Evolutionary conservation across 2,888 invertebrate species (phyloP), one percentile per base, ranked within the genome.

Genomic region (Choristoneura rosaceana): DNA sequence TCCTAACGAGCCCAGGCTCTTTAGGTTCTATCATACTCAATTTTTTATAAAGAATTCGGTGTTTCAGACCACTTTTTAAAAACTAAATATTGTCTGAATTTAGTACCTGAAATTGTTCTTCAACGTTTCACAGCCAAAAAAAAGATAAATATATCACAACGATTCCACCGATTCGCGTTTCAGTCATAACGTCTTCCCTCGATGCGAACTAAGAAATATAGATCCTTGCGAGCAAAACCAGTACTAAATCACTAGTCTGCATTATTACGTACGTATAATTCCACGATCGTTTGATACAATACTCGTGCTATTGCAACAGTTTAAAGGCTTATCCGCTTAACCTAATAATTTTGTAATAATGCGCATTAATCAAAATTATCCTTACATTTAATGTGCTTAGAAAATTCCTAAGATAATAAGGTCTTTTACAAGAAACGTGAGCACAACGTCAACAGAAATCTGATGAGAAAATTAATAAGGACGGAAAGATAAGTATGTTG

Each of bases 171-270:
- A 82, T 90, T 90, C 84, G 81, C 86, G 89, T 91, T 93, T 91
- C 88, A 90, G 89, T 91, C 89, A 93, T 93, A 92, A 92, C 90
- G 90, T 93, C 91, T 90, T 91, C 87, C 88, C 90, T 90, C 90
- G 89, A 92, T 90, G 90, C 87, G 91, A 91, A 91, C 90, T 89
- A 90, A 93, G 92, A 93, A 92, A 92, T 93, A 93, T 93, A 92
- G 90, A 91, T 90, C 87, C 86, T 87, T 82, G 88, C 86, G 87
- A 90, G 90, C 90, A 89, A 93, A 93, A 91, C 92, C 91, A 90
- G 90, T 90, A 92, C 87, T 91, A 93, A 93, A 92, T 93, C 92
- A 92, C 90, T 90, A 91, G 89, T 88, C 88, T 89, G 86, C 85
- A 89, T 90, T 92, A 92, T 91, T 90, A 90, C 87, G 74, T 70